Base-by-base conservation (phyloP, 2,113 vertebrate species). In the Pteropus alecto region DNA sequence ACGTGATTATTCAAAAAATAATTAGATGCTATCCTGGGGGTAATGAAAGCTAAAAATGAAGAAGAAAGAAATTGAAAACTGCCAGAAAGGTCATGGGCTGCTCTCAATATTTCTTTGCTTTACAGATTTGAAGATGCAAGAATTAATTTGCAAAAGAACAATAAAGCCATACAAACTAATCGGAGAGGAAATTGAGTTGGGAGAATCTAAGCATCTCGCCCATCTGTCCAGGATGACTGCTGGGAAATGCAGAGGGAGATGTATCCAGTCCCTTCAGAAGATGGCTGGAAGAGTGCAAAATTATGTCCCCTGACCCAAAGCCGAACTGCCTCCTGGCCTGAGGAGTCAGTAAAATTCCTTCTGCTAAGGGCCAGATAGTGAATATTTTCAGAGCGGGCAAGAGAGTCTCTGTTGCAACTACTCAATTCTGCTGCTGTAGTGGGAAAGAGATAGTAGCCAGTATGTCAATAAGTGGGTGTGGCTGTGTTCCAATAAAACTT, bases 1-100 rank as follows among this genome's bases (percentile, higher is more conserved):
- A 98, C 54, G 43, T 85, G 97, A 97, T 97, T 96, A 98, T 90
- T 98, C 97, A 97, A 96, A 90, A 97, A 98, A 96, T 98, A 91
- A 98, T 98, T 97, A 98, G 98, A 93, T 92, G 96, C 91, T 96
- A 96, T 94, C 97, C 97, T 97, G 93, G 93, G 88, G 95, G 95
- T 91, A 97, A 97, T 48, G 21, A 92, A 93, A 82, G 91, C 95
- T 97, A 98, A 98, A 98, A 98, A 97, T 76, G 90, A 97, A 96
- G 68, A 79, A 76, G 76, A 56, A 90, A 73, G 97, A 92, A 93
- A 92, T 76, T 95, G 92, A 93, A 90, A 96, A 90, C 93, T 77
- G 22, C 28, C 61, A 97, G 97, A 87, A 95, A 95, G 95, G 97
- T 98, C 96, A 87, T 10, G 11, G 26, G 46, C 74, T 97, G 81